These are phyloP conservation scores for Proteles cristata DNA, from an alignment of 2,113 vertebrate genomes.

Conservation along the genomic window DNA sequence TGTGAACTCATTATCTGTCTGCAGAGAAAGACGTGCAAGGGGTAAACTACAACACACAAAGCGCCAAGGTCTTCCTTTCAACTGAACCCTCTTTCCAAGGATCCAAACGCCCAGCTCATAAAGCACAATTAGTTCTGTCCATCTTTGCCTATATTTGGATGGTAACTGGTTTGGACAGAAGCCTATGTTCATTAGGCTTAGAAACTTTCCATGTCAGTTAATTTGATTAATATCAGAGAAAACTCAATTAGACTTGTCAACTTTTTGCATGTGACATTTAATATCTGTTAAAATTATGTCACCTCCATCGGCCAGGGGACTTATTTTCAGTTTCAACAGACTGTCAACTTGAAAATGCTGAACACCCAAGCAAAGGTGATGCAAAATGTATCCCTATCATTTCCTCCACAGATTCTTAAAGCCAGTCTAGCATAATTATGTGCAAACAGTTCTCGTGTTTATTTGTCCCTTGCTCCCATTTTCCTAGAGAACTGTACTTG, in stretches of 20 bases:
- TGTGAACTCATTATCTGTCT: neutral
- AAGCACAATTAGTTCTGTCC: slow-evolving; percentile 29
- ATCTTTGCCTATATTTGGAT: slow-evolving; percentile 57
- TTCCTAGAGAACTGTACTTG: slow-evolving; percentile 30
- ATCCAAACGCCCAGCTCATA: neutral
- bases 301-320: slow-evolving; percentile 65
- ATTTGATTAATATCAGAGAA: slow-evolving; percentile 86
- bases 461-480: slow-evolving; percentile 47
- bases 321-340: slow-evolving; percentile 76
- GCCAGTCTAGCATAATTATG: slow-evolving; percentile 9
- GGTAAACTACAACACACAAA: neutral
- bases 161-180: slow-evolving; percentile 78
- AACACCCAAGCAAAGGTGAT: slow-evolving; percentile 65
- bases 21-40: neutral
- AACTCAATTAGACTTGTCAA: slow-evolving; percentile 82
- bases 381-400: slow-evolving; percentile 42
- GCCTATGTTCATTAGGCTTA: slow-evolving; percentile 81
- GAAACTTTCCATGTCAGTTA: slow-evolving; percentile 75
- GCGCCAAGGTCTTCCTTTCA: neutral
- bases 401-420: slow-evolving; percentile 46
- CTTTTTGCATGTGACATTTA: slow-evolving; percentile 77
- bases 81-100: neutral
- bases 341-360: slow-evolving; percentile 73
- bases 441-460: slow-evolving; percentile 62
- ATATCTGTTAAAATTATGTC: slow-evolving; percentile 83